Conservation (phyloP, 2,797 vertebrate species). For the Alcedo atthis region DNA sequence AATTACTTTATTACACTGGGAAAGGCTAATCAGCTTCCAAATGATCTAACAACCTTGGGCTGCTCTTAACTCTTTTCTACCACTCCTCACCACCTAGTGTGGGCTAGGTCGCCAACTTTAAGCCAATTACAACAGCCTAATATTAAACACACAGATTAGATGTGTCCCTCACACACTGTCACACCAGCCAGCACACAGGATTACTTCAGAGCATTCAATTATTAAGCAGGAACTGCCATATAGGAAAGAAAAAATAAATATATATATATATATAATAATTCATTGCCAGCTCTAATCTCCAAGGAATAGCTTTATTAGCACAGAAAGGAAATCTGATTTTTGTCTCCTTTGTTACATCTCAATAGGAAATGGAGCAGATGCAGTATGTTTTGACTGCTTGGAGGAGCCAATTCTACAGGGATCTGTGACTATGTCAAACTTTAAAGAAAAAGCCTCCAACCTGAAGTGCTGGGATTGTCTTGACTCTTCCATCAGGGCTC, state of each 20-base stretch:
- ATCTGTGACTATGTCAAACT: conserved; percentile 47
- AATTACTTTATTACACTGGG: conserved; percentile 46
- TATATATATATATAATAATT: neutral
- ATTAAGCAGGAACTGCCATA: conserved; percentile 71
- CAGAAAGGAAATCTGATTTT: conserved; percentile 80
- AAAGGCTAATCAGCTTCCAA: conserved; percentile 70
- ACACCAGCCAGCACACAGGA: conserved; percentile 73
- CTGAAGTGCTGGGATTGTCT: neutral
- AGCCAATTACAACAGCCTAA: neutral
- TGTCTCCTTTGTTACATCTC: conserved; percentile 54
- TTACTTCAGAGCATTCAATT: conserved; percentile 83
- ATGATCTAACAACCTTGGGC: conserved; percentile 83
- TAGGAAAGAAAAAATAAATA: neutral
- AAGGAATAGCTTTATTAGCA: conserved; percentile 63
- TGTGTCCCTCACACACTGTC: conserved; percentile 75
- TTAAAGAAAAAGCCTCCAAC: neutral
- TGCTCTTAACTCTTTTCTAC: conserved; percentile 78
- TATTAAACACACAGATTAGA: neutral
- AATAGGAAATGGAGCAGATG: conserved; percentile 58
- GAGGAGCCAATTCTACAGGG: conserved; percentile 31
- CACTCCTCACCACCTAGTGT: conserved; percentile 61
- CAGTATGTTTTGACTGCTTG: conserved; percentile 42
- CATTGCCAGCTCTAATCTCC: conserved; percentile 65
- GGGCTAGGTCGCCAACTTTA: conserved; percentile 58
- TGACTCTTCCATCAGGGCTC: neutral